These are phyloP conservation scores for Anableps anableps DNA, from an alignment of 2,797 vertebrate genomes.

Conservation along the genomic window DNA sequence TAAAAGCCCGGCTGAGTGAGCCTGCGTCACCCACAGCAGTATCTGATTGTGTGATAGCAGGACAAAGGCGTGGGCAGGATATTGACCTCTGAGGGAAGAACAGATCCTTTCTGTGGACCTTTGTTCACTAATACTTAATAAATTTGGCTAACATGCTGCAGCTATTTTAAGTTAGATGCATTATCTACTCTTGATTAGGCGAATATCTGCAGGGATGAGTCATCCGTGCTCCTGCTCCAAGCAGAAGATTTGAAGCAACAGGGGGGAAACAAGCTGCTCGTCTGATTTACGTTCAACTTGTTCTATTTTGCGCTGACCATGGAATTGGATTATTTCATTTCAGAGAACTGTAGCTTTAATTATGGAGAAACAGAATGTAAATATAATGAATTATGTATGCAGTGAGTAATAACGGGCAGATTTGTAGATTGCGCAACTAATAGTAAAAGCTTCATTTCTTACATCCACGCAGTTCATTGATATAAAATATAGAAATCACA, in stretches of 20 bases:
- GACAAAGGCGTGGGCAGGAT: conserved; percentile 73
- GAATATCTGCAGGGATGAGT: conserved; percentile 59
- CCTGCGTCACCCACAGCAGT: conserved; percentile 48
- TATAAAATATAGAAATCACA: not conserved
- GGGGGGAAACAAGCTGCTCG: conserved; percentile 64
- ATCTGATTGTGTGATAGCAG: conserved; percentile 61
- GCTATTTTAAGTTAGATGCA: conserved; percentile 61
- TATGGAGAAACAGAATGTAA: not conserved
- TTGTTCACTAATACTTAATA: conserved; percentile 55
- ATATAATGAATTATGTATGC: not conserved
- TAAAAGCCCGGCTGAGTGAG: conserved; percentile 53
- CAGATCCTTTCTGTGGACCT: conserved; percentile 51
- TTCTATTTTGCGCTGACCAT: conserved; percentile 26
- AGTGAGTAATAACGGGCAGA: not conserved
- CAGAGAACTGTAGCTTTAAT: not conserved
- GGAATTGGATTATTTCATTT: conserved; percentile 28
- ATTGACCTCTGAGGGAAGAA: conserved; percentile 69
- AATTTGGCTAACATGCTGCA: conserved; percentile 46
- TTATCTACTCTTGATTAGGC: conserved; percentile 49
- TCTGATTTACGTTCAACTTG: conserved; percentile 41
- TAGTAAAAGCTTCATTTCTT: too few relatives aligned
- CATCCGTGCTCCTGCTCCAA: conserved; percentile 53
- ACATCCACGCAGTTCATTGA: too few relatives aligned
- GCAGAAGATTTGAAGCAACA: conserved; percentile 66
- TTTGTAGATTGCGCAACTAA: not conserved